Base-by-base conservation (phyloP, 1,140 invertebrate species). In the Lordiphosa stackelbergi region DNA sequence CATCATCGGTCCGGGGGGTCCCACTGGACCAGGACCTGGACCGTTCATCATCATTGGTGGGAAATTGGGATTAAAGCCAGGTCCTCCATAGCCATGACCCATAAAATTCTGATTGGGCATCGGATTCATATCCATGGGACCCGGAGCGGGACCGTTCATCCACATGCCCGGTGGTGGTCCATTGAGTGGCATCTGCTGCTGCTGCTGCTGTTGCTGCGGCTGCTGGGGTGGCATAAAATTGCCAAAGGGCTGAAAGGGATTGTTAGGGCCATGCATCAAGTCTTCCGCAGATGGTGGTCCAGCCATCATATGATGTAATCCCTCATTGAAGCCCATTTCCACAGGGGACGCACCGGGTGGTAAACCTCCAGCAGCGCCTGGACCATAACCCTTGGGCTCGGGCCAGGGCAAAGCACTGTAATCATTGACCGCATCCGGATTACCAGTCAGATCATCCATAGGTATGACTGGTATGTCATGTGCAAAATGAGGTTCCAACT, bases 391-490 rank as follows among this genome's bases (percentile, higher is more conserved):
- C 77, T 94, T 95, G 0, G 95, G 94, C 79, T 95, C 94, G 1
- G 95, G 95, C 94, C 94, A 96, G 2, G 93, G 91, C 70, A 92
- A 90, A 41, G 89, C 89, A 61, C 92, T 91, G 73, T 93, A 94
- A 78, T 95, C 94, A 70, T 92, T 93, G 13, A 95, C 91, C 62
- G 92, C 94, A 69, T 94, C 94, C 38, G 92, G 91, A 79, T 93
- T 94, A 2, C 94, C 94, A 0, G 93, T 93, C 0, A 95, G 90
- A 90, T 97, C 96, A 63, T 97, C 95, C 46, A 97, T 88, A 4
- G 96, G 96, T 88, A 98, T 97, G 5, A 91, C 89, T 63, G 93
- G 92, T 2, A 95, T 93, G 78, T 96, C 95, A 2, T 90, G 90
- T 45, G 92, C 91, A 64, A 93, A 92, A 69, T 93, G 92, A 5